Evolutionary conservation across 2,797 vertebrate species (phyloP).

Genomic region (Sardinella longiceps): DNA sequence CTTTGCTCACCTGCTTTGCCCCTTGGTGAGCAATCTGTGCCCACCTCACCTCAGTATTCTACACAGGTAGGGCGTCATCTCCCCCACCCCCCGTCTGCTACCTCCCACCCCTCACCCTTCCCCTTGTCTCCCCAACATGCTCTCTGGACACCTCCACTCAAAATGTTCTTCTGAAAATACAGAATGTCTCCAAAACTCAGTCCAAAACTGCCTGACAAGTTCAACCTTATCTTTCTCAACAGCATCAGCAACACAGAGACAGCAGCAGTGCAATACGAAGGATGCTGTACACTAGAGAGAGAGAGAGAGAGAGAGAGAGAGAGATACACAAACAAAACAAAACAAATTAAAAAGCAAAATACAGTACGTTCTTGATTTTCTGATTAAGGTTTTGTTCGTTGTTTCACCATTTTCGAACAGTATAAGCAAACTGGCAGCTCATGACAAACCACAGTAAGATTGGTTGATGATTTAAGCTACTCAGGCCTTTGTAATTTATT

Average conservation of each 20-base stretch:
- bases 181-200: background rate
- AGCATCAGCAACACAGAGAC: background rate
- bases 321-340: background rate
- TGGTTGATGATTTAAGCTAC: background rate
- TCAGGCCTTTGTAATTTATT: background rate
- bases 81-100: background rate
- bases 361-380: background rate
- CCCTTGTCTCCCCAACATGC: background rate
- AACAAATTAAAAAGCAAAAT: conserved; percentile 22
- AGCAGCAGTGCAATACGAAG: background rate
- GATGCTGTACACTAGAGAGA: background rate
- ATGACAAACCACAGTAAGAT: background rate
- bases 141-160: background rate
- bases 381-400: background rate
- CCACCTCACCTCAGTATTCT: conserved; percentile 10
- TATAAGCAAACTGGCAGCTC: background rate
- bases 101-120: background rate
- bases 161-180: background rate
- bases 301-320: conserved; percentile 30
- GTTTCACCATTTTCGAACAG: background rate
- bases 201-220: background rate
- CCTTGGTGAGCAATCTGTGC: background rate
- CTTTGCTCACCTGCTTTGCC: background rate
- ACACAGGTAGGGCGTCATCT: background rate
- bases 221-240: background rate